Base-by-base conservation (phyloP, 2,797 vertebrate species). In the Melopsittacus undulatus region DNA sequence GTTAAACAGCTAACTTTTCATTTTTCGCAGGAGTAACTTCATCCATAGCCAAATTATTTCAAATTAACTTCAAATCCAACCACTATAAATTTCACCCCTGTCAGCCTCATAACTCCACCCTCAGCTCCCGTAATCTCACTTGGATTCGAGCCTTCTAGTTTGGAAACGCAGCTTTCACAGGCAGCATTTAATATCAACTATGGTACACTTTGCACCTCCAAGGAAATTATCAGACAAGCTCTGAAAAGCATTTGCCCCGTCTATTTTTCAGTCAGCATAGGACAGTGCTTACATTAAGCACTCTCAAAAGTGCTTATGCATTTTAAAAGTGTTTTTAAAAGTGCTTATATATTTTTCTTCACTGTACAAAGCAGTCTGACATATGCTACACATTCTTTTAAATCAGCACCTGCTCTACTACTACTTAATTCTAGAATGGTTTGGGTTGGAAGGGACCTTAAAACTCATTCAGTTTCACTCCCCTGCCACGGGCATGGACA, bases 141-240 rank as follows among this genome's bases (percentile, higher is more conserved):
- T 10, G 11, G 45, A 64, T 15, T 52, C 26, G n/a, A 0, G 0
- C 5, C 19, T 78, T 70, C 40, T 5, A 26, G 36, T 36, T 34
- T 54, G 27, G 30, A 74, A 90, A 87, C 30, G 22, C 46, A n/a
- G 24, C 75, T 86, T 48, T 62, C 43, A 38, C 24, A 62, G 32
- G 18, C 59, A 82, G 36, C 26, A 43, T 38, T 84, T 52, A 48
- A 22, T 42, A 61, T 11, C 63, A 84, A 66, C 43, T 11, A 34
- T 1, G 14, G 36, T 22, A 8, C 3, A n/a, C 19, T 57, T 64
- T 32, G 40, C 13, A 87, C 32, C 48, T 72, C 40, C 23, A 72
- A 45, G 29, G 24, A 91, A 64, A 19, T 43, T 51, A 42, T 9
- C 52, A 84, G 27, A 22, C 12, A 66, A 72, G 20, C 64, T 82